Conservation (phyloP, 2,888 invertebrate genomes). For the Drosophila buzzatii region DNA sequence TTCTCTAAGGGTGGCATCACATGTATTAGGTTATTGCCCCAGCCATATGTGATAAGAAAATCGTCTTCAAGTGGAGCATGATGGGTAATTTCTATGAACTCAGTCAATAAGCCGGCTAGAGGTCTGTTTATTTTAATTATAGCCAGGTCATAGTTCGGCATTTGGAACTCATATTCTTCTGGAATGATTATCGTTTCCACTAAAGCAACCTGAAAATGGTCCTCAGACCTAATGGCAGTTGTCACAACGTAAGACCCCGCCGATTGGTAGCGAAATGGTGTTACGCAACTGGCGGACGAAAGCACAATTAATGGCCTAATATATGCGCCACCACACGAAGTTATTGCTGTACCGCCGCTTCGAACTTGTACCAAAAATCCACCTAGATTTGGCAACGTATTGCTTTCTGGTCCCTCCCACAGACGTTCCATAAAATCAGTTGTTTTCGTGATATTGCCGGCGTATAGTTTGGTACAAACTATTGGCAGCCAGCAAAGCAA, state of each 20-base stretch:
- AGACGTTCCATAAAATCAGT: neutral
- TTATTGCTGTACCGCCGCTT: conserved; percentile 4
- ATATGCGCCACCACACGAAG: conserved; percentile 48
- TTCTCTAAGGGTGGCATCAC: neutral
- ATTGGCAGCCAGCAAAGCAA: neutral
- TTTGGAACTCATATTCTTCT: neutral
- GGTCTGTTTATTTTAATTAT: conserved; percentile 37
- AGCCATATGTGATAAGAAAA: conserved; percentile 24
- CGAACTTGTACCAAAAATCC: conserved; percentile 50
- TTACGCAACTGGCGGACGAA: conserved; percentile 56
- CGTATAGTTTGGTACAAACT: conserved; percentile 18
- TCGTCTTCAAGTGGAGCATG: fast-evolving
- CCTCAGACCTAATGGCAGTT: conserved; percentile 10
- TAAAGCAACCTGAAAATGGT: neutral
- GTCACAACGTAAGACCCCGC: conserved; percentile 14
- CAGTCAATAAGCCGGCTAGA: conserved; percentile 39
- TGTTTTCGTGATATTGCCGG: neutral
- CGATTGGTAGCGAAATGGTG: conserved; percentile 29
- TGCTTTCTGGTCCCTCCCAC: conserved; percentile 34
- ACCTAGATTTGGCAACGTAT: conserved; percentile 27
- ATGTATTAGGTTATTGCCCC: conserved; percentile 3
- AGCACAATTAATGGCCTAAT: conserved; percentile 37
- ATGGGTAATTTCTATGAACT: conserved; percentile 32
- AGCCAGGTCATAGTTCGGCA: conserved; percentile 44
- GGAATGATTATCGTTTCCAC: conserved; percentile 43